These are phyloP conservation scores for Montipora cactus DNA, from an alignment of 64 coral and sea anemone species.

Conservation along the genomic window DNA sequence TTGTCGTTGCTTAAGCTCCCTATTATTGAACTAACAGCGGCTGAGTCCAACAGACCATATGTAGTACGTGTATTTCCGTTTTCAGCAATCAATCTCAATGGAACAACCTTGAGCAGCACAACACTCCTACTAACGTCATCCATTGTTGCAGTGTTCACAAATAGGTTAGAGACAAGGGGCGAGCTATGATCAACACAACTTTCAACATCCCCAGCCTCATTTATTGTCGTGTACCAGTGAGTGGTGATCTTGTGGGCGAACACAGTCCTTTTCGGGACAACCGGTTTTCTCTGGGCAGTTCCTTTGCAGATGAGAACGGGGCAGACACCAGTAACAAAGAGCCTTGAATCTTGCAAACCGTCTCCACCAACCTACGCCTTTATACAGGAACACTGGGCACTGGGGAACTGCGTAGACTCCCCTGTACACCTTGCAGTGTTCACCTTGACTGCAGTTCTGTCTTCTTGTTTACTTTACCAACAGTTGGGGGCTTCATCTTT, in stretches of 20 bases:
- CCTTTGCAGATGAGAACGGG: too few relatives aligned
- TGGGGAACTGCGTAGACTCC: background rate
- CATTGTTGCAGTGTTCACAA: too few relatives aligned
- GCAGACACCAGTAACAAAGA: slow-evolving; percentile 19
- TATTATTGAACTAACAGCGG: slow-evolving; percentile 25
- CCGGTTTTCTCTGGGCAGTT: too few relatives aligned
- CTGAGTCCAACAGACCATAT: background rate
- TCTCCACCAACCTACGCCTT: background rate
- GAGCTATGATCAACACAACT: too few relatives aligned
- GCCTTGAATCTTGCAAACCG: background rate
- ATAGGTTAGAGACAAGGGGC: too few relatives aligned
- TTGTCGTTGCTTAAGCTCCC: too few relatives aligned
- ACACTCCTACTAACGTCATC: too few relatives aligned
- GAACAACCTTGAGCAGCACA: too few relatives aligned
- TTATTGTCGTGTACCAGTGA: too few relatives aligned
- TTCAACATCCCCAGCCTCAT: background rate
- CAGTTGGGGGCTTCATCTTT: background rate
- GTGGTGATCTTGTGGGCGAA: background rate
- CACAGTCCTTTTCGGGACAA: too few relatives aligned
- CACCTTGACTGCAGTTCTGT: background rate
- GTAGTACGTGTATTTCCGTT: too few relatives aligned
- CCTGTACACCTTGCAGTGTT: slow-evolving; percentile 11
- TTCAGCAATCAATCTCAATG: too few relatives aligned
- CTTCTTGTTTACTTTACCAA: background rate
- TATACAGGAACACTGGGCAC: background rate